Conservation (phyloP, 2,113 vertebrate species). For the Chloropsis hardwickii region DNA sequence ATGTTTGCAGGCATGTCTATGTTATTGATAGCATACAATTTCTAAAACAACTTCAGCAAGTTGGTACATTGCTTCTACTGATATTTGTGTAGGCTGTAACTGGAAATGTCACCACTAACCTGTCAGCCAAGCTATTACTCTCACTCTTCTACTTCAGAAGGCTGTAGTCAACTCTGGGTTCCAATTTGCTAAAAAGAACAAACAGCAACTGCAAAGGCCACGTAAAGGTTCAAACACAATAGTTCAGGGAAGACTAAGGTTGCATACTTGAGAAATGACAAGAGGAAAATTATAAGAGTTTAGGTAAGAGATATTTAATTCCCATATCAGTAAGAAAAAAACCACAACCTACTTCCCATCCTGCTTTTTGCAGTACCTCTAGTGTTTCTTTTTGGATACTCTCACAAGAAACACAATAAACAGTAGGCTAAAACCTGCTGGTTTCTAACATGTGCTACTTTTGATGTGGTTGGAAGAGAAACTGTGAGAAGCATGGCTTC, state of each 20-base stretch:
- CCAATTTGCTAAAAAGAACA: not conserved
- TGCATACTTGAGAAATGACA: not conserved
- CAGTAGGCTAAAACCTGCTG: not conserved
- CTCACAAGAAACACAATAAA: not conserved
- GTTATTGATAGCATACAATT: not conserved
- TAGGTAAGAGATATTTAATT: not conserved
- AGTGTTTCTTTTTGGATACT: not conserved
- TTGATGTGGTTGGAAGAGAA: not conserved
- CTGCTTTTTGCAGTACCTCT: not conserved
- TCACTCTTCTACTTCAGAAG: not conserved
- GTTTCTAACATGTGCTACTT: not conserved
- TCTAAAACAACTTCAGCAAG: not conserved
- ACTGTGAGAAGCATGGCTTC: not conserved
- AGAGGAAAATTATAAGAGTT: not conserved
- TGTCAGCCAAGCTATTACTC: not conserved
- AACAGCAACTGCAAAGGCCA: not conserved
- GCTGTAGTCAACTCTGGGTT: not conserved
- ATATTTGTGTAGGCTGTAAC: not conserved
- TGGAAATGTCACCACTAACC: not conserved
- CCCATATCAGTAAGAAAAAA: not conserved
- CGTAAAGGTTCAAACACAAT: not conserved
- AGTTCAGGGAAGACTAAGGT: not conserved
- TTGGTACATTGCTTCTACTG: not conserved
- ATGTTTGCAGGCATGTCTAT: not conserved
- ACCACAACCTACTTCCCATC: not conserved